phyloP scores from a whole-genome alignment of 2,113 vertebrate species.

The Epinephelus moara region DNA sequence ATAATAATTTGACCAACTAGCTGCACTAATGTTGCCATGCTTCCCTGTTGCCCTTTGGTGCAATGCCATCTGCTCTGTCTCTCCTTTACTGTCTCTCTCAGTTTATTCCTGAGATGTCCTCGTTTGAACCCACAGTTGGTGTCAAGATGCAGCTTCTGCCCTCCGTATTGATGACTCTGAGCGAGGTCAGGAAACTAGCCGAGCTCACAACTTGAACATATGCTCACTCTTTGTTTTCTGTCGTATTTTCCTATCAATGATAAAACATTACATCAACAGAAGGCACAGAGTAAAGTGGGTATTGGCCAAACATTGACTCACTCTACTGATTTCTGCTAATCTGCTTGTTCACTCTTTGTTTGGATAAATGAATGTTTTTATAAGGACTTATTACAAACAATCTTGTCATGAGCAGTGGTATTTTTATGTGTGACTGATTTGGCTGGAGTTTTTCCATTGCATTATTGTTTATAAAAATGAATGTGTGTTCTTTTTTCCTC shows the following conservation, averaged over 20 bases:
- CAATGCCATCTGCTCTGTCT: slow-evolving; percentile 67
- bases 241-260: background rate
- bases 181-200: background rate
- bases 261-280: background rate
- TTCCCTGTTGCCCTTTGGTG: slow-evolving; percentile 11
- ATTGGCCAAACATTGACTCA: background rate
- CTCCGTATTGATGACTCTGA: background rate
- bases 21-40: slow-evolving; percentile 14
- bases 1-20: slow-evolving; percentile 70
- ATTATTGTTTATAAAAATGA: no score
- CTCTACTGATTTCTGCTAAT: background rate
- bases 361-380: background rate
- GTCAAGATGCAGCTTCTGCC: slow-evolving; percentile 16
- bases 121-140: slow-evolving; percentile 26
- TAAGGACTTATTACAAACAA: background rate
- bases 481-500: no score
- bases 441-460: background rate
- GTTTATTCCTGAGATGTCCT: slow-evolving; percentile 26
- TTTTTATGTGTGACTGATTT: background rate
- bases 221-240: background rate
- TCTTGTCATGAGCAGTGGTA: background rate
- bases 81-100: slow-evolving; percentile 14
- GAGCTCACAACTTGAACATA: background rate
- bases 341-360: background rate
- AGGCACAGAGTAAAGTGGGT: background rate